A percentile compares a stretch with the other conserved stretches of the same genome.
Conservation (phyloP, 2,888 invertebrate species). For the Physocephala rufipes region DNA sequence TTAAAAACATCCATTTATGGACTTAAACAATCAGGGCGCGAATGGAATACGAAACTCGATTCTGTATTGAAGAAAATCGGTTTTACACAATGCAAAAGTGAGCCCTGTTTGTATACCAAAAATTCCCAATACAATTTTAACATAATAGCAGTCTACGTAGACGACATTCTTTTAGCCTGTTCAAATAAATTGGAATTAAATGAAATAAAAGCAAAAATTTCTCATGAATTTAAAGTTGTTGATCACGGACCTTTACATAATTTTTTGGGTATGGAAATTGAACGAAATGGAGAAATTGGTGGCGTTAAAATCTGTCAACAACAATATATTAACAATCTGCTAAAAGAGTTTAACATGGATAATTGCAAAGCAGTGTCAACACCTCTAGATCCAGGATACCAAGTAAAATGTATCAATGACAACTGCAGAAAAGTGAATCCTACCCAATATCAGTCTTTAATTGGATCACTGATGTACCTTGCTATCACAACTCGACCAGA, state of each 20-base stretch:
- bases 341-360: conserved; percentile 29
- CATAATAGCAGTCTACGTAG: conserved; percentile 43
- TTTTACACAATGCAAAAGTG: conserved; percentile 23
- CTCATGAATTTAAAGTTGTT: no score
- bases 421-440: conserved; percentile 30
- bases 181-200: conserved; percentile 21
- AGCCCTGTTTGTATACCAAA: conserved; percentile 43
- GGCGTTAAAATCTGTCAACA: conserved; percentile 31
- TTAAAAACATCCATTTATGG: conserved; percentile 38
- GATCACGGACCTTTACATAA: no score
- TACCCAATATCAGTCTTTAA: conserved; percentile 31
- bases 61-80: conserved; percentile 37
- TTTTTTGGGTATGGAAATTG: no score
- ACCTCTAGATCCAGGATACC: conserved; percentile 36
- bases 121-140: no score
- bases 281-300: no score
- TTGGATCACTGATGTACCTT: no score
- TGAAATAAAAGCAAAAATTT: conserved; percentile 39
- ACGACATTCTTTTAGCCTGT: conserved; percentile 40
- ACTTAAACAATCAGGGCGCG: conserved; percentile 46
- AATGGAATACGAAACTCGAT: conserved; percentile 46
- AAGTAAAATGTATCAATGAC: conserved; percentile 29
- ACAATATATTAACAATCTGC: conserved; percentile 28
- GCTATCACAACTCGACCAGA: conserved; percentile 43
- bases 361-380: conserved; percentile 25